Evolutionary conservation across 1,140 invertebrate genomes (phyloP), one percentile per base, ranked within the genome.

Genomic region (Physella acuta): DNA sequence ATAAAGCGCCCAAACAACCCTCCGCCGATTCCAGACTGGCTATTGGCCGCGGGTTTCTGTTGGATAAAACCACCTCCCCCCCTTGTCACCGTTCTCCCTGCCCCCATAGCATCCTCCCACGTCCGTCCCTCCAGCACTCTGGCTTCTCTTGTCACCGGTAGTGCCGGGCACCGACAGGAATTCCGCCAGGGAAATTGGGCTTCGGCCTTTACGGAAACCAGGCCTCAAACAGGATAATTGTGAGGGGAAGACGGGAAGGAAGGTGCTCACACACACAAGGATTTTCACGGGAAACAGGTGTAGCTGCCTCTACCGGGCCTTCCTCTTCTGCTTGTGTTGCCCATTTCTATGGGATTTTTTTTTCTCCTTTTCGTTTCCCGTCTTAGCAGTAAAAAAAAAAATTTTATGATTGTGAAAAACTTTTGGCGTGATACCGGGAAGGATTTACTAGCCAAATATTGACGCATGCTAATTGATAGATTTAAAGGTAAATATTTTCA

Each of bases 171-270:
- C 51, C 36, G 52, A 66, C 64, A 66, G 64, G 64, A 66, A 66
- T 66, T 66, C 64, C 64, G 51, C 56, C 31, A 51, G 64, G 64
- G 64, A 66, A 66, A 66, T 66, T 66, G 64, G 52, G 31, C 51
- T 56, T 66, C 52, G 52, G 39, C 34, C 34, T 55, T 39, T 39
- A 58, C 64, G 64, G 64, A 66, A 66, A 52, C 64, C 34, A 24
- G 51, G 64, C 53, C 64, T 66, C 64, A 34, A 66, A 37, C 51
- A 16, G 64, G 64, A 66, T 66, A 66, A 66, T 66, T 66, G 64
- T 66, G 36, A 66, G 34, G 56, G 64, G 64, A 66, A 66, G 64
- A 36, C 36, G 64, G 52, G 34, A 66, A 66, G 64, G 64, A 36
- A 66, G 39, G 52, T 16, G 3, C 26, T 52, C 8, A 28, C 34